phyloP scores from a whole-genome alignment of 1,140 invertebrate species.

The Trichonephila clavipes region DNA sequence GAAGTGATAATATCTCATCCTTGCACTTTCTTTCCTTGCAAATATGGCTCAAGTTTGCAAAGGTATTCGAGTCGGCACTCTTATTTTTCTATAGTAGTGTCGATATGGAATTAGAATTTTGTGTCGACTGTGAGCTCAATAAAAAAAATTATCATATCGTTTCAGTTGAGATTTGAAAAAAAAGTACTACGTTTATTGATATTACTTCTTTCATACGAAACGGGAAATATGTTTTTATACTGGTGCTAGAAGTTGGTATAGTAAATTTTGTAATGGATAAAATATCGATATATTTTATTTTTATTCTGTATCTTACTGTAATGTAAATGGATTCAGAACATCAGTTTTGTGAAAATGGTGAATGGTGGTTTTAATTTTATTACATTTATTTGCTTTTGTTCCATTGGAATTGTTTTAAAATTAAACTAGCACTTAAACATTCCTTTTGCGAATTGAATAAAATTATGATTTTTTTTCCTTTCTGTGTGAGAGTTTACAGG shows the following conservation, averaged over 20 bases:
- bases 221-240: constrained; percentile 56
- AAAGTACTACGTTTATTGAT: constrained; percentile 27
- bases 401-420: constrained; percentile 19
- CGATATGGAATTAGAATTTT: constrained; percentile 66
- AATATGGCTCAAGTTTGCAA: constrained; percentile 61
- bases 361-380: constrained; percentile 22
- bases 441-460: constrained; percentile 13
- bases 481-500: background rate
- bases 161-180: constrained; percentile 51
- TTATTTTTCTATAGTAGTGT: constrained; percentile 67
- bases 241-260: constrained; percentile 58
- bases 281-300: constrained; percentile 24
- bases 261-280: constrained; percentile 58
- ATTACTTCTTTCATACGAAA: constrained; percentile 49
- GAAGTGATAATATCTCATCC: constrained; percentile 62
- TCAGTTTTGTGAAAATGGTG: constrained; percentile 35
- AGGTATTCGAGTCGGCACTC: constrained; percentile 62
- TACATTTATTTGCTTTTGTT: constrained; percentile 22
- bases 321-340: constrained; percentile 50
- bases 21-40: constrained; percentile 61
- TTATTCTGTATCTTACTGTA: constrained; percentile 27
- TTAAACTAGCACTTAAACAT: constrained; percentile 7
- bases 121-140: constrained; percentile 65
- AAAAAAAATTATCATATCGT: constrained; percentile 66
- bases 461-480: background rate